Evolutionary conservation across 1,140 invertebrate genomes (phyloP), one percentile per base, ranked within the genome.

Genomic region (Neelides sp.): DNA sequence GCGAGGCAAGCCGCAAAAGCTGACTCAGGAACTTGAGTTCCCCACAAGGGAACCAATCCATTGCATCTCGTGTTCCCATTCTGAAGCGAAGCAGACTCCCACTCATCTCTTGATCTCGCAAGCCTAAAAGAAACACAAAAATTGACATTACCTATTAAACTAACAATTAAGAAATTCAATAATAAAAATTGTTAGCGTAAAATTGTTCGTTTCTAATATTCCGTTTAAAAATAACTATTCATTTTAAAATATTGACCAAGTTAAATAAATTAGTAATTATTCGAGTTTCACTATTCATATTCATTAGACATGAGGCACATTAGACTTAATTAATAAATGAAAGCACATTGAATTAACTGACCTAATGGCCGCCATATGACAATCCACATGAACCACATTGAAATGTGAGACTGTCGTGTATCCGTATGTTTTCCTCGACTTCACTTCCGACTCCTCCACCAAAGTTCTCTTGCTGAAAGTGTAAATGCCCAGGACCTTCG

Each of bases 41-140:
- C 93, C 91, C 92, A 97, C 4, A 98, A 69, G 2, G 94, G 94
- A 43, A 98, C 69, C 45, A 98, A 68, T 1, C 93, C 92, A 69
- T 98, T 98, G 66, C 94, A 98, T 52, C 87, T 83, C 0, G 93
- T 97, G 63, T 95, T 97, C 0, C 91, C 91, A 70, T 98, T 98
- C 68, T 98, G 93, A 35, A 98, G 71, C 3, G 91, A 89, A 0
- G 94, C 93, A 51, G 87, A 91, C 66, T 97, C 93, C 94, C 93
- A 97, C 69, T 97, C 93, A 63, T 97, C 92, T 49, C 93, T 73
- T 30, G 76, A 75, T 55, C 80, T 64, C 3, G 80, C 79, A 59
- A 81, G 70, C 61, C 76, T 74, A 55, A 40, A 44, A 49, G 22
- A 30, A 46, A 48, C 36, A 1, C 8, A 27, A 28, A 51, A 12